These are phyloP conservation scores for Diglossa cyanea DNA, from an alignment of 2,797 vertebrate species.

Conservation along the genomic window DNA sequence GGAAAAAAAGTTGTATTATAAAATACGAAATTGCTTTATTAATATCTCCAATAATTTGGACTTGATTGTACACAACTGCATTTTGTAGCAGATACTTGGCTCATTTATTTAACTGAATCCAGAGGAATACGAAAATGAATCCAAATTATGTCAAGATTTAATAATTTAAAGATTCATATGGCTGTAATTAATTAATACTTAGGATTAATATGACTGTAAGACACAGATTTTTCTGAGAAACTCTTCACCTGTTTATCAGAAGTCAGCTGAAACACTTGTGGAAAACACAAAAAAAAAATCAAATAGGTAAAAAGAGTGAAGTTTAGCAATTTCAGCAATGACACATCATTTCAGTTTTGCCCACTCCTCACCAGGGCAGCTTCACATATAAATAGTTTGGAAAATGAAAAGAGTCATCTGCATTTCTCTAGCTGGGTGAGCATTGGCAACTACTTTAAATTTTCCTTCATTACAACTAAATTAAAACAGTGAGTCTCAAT, in stretches of 20 bases:
- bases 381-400: neutral
- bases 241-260: neutral
- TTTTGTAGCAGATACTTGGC: slow-evolving; percentile 1
- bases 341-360: neutral
- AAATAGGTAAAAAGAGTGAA: neutral
- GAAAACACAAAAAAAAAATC: neutral
- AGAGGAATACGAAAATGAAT: neutral
- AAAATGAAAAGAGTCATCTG: neutral
- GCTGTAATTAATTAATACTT: neutral
- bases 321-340: slow-evolving; percentile 5
- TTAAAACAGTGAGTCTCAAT: neutral
- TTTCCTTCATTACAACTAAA: neutral
- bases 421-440: neutral
- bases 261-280: neutral
- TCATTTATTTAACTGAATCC: slow-evolving; percentile 2
- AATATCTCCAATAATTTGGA: neutral
- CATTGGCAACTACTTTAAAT: neutral
- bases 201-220: neutral
- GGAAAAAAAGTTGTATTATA: neutral
- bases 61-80: neutral
- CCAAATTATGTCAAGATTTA: neutral
- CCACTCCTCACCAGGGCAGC: neutral
- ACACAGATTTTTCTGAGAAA: neutral
- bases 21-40: neutral
- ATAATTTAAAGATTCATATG: neutral